Base-by-base conservation (phyloP, 2,113 vertebrate species). In the Echinops telfairi region DNA sequence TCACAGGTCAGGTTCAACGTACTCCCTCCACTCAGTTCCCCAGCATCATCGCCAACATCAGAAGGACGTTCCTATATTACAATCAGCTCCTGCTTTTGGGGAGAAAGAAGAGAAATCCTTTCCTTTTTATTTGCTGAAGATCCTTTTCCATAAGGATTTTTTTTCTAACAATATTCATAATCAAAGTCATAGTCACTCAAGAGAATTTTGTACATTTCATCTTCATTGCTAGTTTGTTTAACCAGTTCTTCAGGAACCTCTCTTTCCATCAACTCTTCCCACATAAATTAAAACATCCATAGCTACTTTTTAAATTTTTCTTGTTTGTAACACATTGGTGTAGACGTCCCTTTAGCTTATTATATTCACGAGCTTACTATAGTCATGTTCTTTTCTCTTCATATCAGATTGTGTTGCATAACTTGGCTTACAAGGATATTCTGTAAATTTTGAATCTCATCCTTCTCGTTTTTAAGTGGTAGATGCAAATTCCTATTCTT, bases 41-140 rank as follows among this genome's bases (percentile, higher is more conserved):
- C 47, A 53, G 47, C 47, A 53, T 53, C 47, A 53, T 53, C 47
- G 5, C 10, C 47, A 53, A 53, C 47, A 53, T 53, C 47, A 53
- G 47, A 53, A 53, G 12, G 9, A 53, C 5, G 47, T 53, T 53
- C 47, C 47, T 53, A 53, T 53, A 14, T 97, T 98, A 88, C 99
- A 99, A 85, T 99, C 98, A 79, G 97, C 88, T 36, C 96, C 71
- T 98, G 96, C 81, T 98, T 98, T 86, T 98, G 96, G 40, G 99
- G 98, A 97, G 98, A 99, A 79, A 99, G 98, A 94, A 99, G 98
- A 53, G 98, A 99, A 77, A 99, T 98, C 98, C 99, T 99, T 91
- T 99, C 99, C 96, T 98, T 99, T 99, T 99, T 99, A 99, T 99
- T 97, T 99, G 99, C 97, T 99, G 99, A 90, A 99, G 98, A 89